These are phyloP conservation scores for Netelia melanura DNA, from an alignment of 2,888 invertebrate species.

Conservation along the genomic window DNA sequence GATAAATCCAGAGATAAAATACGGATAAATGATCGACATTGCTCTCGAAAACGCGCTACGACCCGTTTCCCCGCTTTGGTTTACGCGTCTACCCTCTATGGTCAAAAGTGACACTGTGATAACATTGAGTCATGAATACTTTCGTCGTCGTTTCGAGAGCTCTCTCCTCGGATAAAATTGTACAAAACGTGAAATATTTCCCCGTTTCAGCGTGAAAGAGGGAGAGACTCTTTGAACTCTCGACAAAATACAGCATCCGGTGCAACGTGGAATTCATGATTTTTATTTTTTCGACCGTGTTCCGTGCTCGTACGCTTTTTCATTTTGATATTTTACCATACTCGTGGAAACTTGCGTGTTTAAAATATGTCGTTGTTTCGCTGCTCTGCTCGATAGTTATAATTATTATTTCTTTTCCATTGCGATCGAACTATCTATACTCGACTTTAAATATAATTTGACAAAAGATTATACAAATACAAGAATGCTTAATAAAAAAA, in stretches of 20 bases:
- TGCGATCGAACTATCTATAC: not conserved
- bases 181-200: slow-evolving; percentile 26
- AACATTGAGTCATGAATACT: slow-evolving; percentile 77
- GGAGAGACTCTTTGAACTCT: slow-evolving; percentile 19
- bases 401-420: not conserved
- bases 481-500: too few relatives aligned
- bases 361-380: slow-evolving; percentile 18
- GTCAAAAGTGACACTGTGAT: slow-evolving; percentile 73
- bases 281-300: not conserved
- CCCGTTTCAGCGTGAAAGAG: not conserved
- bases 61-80: not conserved
- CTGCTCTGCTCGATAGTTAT: slow-evolving; percentile 37
- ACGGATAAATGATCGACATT: slow-evolving; percentile 56
- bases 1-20: slow-evolving; percentile 39
- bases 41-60: slow-evolving; percentile 49
- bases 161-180: slow-evolving; percentile 34
- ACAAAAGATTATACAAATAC: not conserved
- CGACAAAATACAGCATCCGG: slow-evolving; percentile 8
- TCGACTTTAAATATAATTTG: not conserved
- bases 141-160: slow-evolving; percentile 65
- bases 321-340: slow-evolving; percentile 3
- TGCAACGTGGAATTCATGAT: not conserved
- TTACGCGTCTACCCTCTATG: not conserved
- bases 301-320: not conserved
- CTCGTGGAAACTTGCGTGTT: slow-evolving; percentile 1